phyloP scores from a whole-genome alignment of 37 sponge, comb jelly and placozoan species.

The Tethya wilhelma region DNA sequence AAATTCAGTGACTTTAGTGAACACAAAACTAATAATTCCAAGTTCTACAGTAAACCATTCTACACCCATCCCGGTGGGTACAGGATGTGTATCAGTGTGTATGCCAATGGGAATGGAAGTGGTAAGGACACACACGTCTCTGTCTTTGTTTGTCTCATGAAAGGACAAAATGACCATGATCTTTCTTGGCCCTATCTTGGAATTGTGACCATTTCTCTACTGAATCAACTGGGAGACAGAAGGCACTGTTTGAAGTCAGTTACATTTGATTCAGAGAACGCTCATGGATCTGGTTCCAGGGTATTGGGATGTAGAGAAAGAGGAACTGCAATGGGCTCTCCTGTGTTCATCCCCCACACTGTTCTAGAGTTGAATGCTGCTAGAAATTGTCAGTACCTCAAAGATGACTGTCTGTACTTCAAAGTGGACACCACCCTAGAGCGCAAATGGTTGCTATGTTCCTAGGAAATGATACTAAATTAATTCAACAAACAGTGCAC shows the following conservation, averaged over 20 bases:
- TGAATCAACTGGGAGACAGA: conserved; percentile 41
- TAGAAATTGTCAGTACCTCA: conserved; percentile 44
- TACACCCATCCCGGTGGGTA: conserved; percentile 29
- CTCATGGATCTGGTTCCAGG: no score
- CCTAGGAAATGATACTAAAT: no score
- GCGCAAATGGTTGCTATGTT: no score
- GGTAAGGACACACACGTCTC: conserved; percentile 44
- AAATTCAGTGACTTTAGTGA: conserved; percentile 18
- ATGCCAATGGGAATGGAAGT: conserved; percentile 42
- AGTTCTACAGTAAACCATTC: conserved; percentile 31
- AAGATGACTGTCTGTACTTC: conserved; percentile 52
- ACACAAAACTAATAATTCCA: neutral
- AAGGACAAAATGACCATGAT: conserved; percentile 44
- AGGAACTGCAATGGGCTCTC: neutral
- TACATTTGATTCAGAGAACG: neutral
- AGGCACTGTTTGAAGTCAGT: conserved; percentile 11
- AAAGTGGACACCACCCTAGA: no score
- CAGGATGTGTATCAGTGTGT: conserved; percentile 46
- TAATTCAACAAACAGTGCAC: no score
- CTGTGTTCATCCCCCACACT: conserved; percentile 18
- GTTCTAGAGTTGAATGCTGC: conserved; percentile 2
- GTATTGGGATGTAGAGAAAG: neutral
- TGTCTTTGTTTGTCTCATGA: conserved; percentile 43
- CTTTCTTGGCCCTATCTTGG: conserved; percentile 32
- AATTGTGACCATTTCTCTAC: conserved; percentile 34